Conservation (phyloP, 37 sponge, comb jelly and placozoan genomes). For the Mnemiopsis leidyi region DNA sequence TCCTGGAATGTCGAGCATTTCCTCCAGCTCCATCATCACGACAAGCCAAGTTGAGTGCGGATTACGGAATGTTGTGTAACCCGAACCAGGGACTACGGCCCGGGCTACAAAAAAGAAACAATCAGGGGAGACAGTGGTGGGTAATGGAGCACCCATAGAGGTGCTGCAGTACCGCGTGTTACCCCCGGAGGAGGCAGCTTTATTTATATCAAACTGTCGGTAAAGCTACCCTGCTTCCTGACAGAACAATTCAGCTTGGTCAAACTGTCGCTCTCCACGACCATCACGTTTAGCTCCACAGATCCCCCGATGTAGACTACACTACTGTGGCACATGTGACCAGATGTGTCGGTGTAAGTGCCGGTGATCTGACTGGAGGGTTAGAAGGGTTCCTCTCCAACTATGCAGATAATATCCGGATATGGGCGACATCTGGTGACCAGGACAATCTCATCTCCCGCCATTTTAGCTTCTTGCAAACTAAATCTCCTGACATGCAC, state of each 20-base stretch:
- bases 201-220: background rate
- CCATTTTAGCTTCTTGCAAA: background rate
- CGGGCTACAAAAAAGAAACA: background rate
- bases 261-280: background rate
- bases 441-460: background rate
- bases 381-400: background rate
- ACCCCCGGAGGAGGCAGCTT: background rate
- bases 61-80: background rate
- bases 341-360: background rate
- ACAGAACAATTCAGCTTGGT: background rate
- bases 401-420: too few species aligned
- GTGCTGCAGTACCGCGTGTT: background rate
- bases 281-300: background rate
- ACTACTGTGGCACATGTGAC: background rate
- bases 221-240: background rate
- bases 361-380: background rate
- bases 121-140: background rate
- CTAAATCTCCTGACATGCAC: background rate
- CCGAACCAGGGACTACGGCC: background rate
- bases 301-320: background rate
- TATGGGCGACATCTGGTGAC: background rate
- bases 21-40: background rate
- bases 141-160: background rate
- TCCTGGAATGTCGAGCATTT: background rate
- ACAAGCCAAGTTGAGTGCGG: background rate